A percentile compares a stretch with the other conserved stretches of the same genome.
These are phyloP conservation scores for Tachina grossa DNA, from an alignment of 2,888 invertebrate genomes.

Conservation along the genomic window DNA sequence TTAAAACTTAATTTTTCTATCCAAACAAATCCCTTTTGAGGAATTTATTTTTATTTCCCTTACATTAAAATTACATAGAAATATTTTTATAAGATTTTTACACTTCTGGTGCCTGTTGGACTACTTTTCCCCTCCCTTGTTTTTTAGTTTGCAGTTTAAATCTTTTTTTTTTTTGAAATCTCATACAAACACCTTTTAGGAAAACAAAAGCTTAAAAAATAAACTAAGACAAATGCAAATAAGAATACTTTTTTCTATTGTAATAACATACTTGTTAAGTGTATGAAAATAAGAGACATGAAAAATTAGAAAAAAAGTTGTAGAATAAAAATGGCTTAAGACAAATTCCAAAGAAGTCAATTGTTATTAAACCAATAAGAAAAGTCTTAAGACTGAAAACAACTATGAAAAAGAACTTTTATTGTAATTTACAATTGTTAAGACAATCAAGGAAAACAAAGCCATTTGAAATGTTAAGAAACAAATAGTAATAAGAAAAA, in stretches of 20 bases:
- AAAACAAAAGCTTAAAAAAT: constrained; percentile 12
- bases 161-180: constrained; percentile 20
- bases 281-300: constrained; percentile 19
- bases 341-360: constrained; percentile 57
- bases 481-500: not conserved
- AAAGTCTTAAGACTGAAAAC: constrained; percentile 18
- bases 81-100: too few species aligned
- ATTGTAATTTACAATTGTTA: constrained; percentile 33
- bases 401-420: constrained; percentile 1
- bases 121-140: constrained; percentile 25
- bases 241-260: constrained; percentile 35
- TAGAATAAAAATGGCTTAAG: constrained; percentile 48
- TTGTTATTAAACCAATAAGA: constrained; percentile 53
- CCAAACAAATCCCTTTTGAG: too few species aligned
- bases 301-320: not conserved
- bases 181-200: constrained; percentile 50
- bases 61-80: too few species aligned
- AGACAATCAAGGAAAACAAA: constrained; percentile 30
- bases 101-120: not conserved
- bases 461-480: not conserved
- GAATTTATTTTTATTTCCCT: too few species aligned
- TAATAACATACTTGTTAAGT: not conserved
- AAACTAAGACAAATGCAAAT: constrained; percentile 63
- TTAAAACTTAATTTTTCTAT: too few species aligned
- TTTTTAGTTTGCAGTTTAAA: not conserved